Evolutionary conservation across 2,888 invertebrate genomes (phyloP).

Genomic region (Hyposoter dolosus): DNA sequence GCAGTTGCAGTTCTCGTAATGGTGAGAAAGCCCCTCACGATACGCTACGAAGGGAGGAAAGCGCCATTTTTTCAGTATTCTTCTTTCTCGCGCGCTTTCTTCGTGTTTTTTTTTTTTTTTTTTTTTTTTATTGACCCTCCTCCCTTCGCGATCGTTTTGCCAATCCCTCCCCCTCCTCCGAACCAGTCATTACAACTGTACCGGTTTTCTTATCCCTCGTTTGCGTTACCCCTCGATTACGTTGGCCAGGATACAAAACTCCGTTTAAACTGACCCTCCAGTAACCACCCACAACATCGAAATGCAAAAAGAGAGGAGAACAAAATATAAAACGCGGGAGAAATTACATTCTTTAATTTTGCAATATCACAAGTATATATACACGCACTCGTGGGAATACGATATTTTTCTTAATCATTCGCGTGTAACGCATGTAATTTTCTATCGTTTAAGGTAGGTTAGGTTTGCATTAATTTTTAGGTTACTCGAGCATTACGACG

Average conservation of each 20-base stretch:
- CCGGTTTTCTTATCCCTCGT: conserved; percentile 23
- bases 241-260: conserved; percentile 14
- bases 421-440: neutral
- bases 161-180: conserved; percentile 24
- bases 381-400: neutral
- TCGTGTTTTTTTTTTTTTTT: conserved; percentile 33
- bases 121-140: conserved; percentile 32
- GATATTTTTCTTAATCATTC: neutral
- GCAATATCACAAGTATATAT: neutral
- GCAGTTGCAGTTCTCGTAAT: conserved; percentile 24
- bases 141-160: conserved; percentile 43
- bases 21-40: conserved; percentile 27
- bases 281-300: neutral
- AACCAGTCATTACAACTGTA: conserved; percentile 55
- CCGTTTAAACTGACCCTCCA: conserved; percentile 1
- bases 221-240: conserved; percentile 24
- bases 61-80: conserved; percentile 23
- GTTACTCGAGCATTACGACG: neutral
- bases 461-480: neutral
- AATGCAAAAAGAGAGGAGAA: neutral
- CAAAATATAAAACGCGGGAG: neutral
- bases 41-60: conserved; percentile 35
- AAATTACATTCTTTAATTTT: conserved; percentile 15
- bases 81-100: conserved; percentile 23
- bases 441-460: neutral